Evolutionary conservation across 2,797 vertebrate species (phyloP), one percentile per base, ranked within the genome.

Genomic region (Onychomys leucogaster): DNA sequence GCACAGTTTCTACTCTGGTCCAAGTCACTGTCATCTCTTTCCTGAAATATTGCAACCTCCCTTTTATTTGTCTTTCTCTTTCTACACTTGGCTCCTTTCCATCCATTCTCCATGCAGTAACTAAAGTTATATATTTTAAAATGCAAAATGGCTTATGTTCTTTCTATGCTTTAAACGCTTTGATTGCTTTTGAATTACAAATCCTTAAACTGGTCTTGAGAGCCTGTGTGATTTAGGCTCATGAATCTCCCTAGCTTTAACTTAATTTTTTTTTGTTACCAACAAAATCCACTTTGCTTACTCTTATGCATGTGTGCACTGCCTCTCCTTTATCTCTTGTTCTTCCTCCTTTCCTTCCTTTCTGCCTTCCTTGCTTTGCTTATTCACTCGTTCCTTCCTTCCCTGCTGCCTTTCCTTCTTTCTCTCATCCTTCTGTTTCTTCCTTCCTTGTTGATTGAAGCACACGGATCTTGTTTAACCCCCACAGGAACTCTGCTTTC

Each of bases 21-120:
- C 92, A 94, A 95, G 85, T 59, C 37, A 59, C 91, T 94, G 82
- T 83, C 89, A 86, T 90, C 90, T 61, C 71, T 57, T 63, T 43
- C 41, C 43, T 65, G 63, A 96, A 96, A 88, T 78, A 86, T 0
- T 43, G n/a, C 46, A 34, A 76, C 32, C 17, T 81, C 61, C 49
- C 61, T 89, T 92, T 75, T 69, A 88, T 41, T 37, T 55, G 27
- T 34, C 57, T 86, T 19, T 91, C 78, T 71, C 0, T 27, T 55
- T 92, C 57, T 46, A 75, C 4, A 16, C 46, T 85, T 78, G 41
- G 82, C 59, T 17, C 9, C 63, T 32, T 82, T 94, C 71, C 80
- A 91, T 65, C 14, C 23, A n/a, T 37, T 82, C 59, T 85, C 71
- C 55, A 85, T 2, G 17, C 0, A 77, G 76, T 83, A 84, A 92